Percentiles rank a stretch among this genome's conserved stretches.
phyloP scores from a whole-genome alignment of 2,888 invertebrate genomes.

The Ormyrus nitidulus region DNA sequence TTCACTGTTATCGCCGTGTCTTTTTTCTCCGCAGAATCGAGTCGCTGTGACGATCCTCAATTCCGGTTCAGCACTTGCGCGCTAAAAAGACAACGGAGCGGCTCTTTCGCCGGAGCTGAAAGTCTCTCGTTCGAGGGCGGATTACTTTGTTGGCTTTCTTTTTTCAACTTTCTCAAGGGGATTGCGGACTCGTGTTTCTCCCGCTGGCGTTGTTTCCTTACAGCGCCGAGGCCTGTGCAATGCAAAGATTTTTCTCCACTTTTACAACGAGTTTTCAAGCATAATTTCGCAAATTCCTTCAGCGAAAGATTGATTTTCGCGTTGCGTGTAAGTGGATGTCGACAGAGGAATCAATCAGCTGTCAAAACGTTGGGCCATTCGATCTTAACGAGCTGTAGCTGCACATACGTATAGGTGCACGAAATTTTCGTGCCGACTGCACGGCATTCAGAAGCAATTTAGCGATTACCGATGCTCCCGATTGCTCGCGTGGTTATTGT shows the following conservation, averaged over 20 bases:
- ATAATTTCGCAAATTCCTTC: constrained; percentile 34
- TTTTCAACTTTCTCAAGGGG: constrained; percentile 34
- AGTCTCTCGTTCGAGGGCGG: constrained; percentile 25
- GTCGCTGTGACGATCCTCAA: constrained; percentile 27
- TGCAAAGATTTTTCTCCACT: background rate
- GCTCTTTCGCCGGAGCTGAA: background rate
- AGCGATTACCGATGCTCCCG: constrained; percentile 66
- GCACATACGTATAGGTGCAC: background rate
- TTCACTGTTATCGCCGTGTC: constrained; percentile 54
- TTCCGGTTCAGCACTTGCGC: constrained; percentile 38
- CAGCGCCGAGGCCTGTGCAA: background rate
- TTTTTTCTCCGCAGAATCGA: constrained; percentile 44
- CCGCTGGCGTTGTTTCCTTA: background rate
- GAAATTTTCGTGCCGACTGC: constrained; percentile 48
- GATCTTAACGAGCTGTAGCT: constrained; percentile 47
- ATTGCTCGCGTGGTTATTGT: constrained; percentile 55
- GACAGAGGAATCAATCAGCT: constrained; percentile 62
- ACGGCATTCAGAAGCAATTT: constrained; percentile 66
- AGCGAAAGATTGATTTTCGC: constrained; percentile 28
- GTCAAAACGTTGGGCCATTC: constrained; percentile 59
- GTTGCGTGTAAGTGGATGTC: constrained; percentile 24
- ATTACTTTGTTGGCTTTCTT: constrained; percentile 36
- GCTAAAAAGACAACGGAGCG: constrained; percentile 29
- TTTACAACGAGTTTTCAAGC: background rate
- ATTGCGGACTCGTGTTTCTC: constrained; percentile 20